Conservation (phyloP, 1,140 invertebrate genomes). For the Catajapyx aquilonaris region DNA sequence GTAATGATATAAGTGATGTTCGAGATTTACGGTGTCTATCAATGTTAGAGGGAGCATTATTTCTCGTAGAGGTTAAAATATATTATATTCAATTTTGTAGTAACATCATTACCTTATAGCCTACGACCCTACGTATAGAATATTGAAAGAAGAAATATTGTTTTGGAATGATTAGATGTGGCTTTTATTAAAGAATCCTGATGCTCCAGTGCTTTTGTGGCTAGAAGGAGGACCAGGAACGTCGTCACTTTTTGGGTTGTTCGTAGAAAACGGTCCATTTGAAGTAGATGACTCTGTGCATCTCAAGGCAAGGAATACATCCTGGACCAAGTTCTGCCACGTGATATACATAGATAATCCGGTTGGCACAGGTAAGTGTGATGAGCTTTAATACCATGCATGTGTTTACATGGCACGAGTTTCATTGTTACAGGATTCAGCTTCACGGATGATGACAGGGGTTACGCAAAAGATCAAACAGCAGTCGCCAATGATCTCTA, state of each 20-base stretch:
- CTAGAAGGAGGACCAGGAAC: slow-evolving; percentile 60
- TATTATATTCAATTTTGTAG: too few species aligned
- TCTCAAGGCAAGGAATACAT: slow-evolving; percentile 35
- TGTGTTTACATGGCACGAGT: too few species aligned
- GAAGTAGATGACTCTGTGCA: slow-evolving; percentile 31
- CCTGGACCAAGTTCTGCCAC: slow-evolving; percentile 51
- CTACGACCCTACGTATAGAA: too few species aligned
- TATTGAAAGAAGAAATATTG: too few species aligned
- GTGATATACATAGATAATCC: slow-evolving; percentile 74
- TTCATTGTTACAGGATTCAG: slow-evolving; percentile 17
- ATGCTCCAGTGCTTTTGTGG: slow-evolving; percentile 57
- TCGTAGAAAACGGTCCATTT: slow-evolving; percentile 62
- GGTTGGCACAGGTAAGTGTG: slow-evolving; percentile 36
- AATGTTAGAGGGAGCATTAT: too few species aligned
- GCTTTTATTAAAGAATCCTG: too few species aligned
- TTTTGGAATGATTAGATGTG: too few species aligned
- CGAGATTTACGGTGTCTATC: too few species aligned
- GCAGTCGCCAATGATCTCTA: slow-evolving; percentile 24
- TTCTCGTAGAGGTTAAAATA: too few species aligned
- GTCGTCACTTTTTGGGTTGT: slow-evolving; percentile 56
- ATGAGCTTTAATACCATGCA: too few species aligned
- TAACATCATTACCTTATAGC: slow-evolving; percentile 14
- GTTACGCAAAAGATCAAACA: slow-evolving; percentile 19
- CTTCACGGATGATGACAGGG: slow-evolving; percentile 14
- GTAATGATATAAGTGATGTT: too few species aligned